Evolutionary conservation across 2,888 invertebrate genomes (phyloP).

Genomic region (Rotaria sp.): DNA sequence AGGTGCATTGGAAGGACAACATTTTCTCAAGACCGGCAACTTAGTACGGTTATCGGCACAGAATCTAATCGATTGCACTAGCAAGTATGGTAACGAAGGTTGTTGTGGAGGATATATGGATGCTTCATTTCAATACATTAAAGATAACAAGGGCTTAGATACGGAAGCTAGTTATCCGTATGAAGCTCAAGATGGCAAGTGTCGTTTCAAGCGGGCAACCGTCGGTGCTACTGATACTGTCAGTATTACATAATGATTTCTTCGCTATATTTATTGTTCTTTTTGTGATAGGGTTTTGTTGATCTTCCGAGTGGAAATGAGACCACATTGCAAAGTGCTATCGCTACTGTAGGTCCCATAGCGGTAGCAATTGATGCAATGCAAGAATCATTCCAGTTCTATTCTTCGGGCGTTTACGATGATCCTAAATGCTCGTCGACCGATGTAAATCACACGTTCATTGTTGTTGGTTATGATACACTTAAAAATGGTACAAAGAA

Average conservation of each 20-base stretch:
- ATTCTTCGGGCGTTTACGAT: conserved; percentile 43
- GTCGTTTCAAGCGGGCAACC: conserved; percentile 41
- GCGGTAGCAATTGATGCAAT: conserved; percentile 42
- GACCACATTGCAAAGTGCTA: conserved; percentile 41
- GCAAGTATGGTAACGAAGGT: conserved; percentile 70
- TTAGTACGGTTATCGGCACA: conserved; percentile 81
- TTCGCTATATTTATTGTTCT: background rate
- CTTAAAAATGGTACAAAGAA: conserved; percentile 37
- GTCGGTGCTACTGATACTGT: conserved; percentile 41
- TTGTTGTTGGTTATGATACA: conserved; percentile 43
- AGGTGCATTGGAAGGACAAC: conserved; percentile 41
- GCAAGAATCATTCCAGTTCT: conserved; percentile 40
- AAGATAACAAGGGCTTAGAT: conserved; percentile 41
- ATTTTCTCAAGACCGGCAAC: conserved; percentile 69
- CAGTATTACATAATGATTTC: background rate
- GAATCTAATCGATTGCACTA: conserved; percentile 80
- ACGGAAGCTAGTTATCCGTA: conserved; percentile 49
- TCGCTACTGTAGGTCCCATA: conserved; percentile 42
- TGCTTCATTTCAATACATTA: conserved; percentile 42
- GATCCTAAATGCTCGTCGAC: conserved; percentile 41
- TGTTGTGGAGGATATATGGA: conserved; percentile 67
- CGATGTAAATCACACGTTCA: conserved; percentile 40
- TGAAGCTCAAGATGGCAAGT: conserved; percentile 30
- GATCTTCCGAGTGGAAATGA: conserved; percentile 43
- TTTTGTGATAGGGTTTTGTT: conserved; percentile 40